Evolutionary conservation across 2,797 vertebrate species (phyloP), one percentile per base, ranked within the genome.

Genomic region (Gymnoscopelus microlampas): DNA sequence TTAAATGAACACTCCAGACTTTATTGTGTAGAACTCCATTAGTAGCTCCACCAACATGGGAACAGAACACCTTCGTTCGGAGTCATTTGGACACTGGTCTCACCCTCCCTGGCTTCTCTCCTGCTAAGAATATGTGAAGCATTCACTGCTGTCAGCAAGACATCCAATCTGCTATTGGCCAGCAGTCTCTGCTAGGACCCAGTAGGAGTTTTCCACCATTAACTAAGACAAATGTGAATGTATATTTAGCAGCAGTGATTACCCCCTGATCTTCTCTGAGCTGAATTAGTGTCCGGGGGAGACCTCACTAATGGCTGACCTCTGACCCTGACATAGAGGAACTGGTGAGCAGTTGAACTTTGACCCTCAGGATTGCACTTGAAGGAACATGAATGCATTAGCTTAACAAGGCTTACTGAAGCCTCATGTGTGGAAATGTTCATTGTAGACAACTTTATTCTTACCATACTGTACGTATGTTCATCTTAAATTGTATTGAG

Each of bases 241-340:
- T 95, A 94, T 94, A 94, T 95, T 95, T 94, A 96, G 94, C 92
- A 73, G 68, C 44, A 68, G 85, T 87, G 86, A 91, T 91, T 91
- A 86, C 79, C 74, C 87, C 72, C 68, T 74, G 84, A 86, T 68
- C 63, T 35, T 80, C 80, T 84, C 47, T 74, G 74, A 74, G 77
- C 72, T 64, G 78, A 85, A 82, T 39, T 14, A 39, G 63, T 23
- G 50, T 51, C 12, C 6, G 50, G 12, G 12, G 15, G 32, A 65
- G 32, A 87, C 83, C 88, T 88, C 11, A 15, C n/a, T 13, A 29
- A 59, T 59, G 39, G 63, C 62, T 74, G 68, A 81, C 78, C 72
- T 77, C 51, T 78, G 70, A 74, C 48, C 63, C n/a, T 7, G 35
- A 51, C 5, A 2, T 44, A 15, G 32, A 15, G 29, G 35, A 44